These are phyloP conservation scores for Scaptomyza flava DNA, from an alignment of 2,888 invertebrate genomes.

Conservation along the genomic window DNA sequence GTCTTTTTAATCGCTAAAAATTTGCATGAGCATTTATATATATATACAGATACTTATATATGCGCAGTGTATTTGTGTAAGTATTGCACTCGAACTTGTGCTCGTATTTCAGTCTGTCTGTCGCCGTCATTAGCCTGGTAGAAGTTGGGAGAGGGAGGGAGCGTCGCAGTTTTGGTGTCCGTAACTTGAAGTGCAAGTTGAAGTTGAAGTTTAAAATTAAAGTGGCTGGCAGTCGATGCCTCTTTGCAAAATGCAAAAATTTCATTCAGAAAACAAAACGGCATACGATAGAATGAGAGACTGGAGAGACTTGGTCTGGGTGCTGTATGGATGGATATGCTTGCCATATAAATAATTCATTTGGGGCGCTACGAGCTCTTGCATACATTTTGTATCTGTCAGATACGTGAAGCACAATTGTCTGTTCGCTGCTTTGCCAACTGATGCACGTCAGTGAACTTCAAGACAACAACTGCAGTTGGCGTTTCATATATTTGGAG, in stretches of 20 bases:
- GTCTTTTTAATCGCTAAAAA: constrained; percentile 81
- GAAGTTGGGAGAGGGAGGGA: not conserved
- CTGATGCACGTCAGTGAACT: constrained; percentile 64
- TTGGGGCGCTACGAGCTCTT: constrained; percentile 36
- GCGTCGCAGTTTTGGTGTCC: constrained; percentile 16
- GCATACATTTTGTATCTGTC: constrained; percentile 63
- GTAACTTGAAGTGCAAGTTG: constrained; percentile 58
- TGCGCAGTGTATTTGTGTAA: constrained; percentile 13
- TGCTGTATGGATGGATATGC: constrained; percentile 11
- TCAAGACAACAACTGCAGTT: constrained; percentile 38
- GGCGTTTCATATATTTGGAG: constrained; percentile 47
- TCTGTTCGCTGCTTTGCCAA: constrained; percentile 15
- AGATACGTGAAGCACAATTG: constrained; percentile 53
- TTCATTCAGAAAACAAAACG: constrained; percentile 55
- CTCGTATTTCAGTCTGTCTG: constrained; percentile 67
- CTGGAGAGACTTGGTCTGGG: constrained; percentile 15
- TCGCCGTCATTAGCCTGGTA: constrained; percentile 56
- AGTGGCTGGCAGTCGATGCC: constrained; percentile 38
- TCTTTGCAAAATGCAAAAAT: constrained; percentile 14
- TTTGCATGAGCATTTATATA: constrained; percentile 64
- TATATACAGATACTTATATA: not conserved
- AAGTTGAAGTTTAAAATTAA: constrained; percentile 37
- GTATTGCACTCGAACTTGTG: constrained; percentile 58
- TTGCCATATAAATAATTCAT: constrained; percentile 67
- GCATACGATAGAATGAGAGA: constrained; percentile 7